A percentile compares a stretch with the other conserved stretches of the same genome.
Conservation (phyloP, 2,113 vertebrate genomes). For the Laticauda colubrina region DNA sequence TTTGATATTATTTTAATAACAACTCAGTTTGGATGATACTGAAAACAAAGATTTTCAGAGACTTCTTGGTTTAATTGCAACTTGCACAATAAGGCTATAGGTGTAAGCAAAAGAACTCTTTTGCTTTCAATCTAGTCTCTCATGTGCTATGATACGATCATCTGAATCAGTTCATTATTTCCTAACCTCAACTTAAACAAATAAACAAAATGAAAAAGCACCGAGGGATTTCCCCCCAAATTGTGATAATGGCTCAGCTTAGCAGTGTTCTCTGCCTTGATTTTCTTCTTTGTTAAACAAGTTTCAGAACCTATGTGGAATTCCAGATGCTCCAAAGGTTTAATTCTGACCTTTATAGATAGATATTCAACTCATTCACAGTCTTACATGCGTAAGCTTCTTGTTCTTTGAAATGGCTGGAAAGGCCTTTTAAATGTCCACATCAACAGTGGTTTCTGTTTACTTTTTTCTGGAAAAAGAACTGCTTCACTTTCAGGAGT, state of each 20-base stretch:
- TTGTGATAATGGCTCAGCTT: constrained; percentile 59
- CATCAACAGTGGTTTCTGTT: constrained; percentile 72
- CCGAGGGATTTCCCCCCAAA: constrained; percentile 35
- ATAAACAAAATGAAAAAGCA: not conserved
- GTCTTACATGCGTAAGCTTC: constrained; percentile 81
- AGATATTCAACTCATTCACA: not conserved
- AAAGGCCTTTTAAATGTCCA: constrained; percentile 81
- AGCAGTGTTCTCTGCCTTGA: constrained; percentile 10
- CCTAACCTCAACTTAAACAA: not conserved
- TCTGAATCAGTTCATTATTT: not conserved
- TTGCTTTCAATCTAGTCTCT: not conserved
- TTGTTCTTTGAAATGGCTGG: constrained; percentile 85
- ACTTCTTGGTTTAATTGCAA: not conserved
- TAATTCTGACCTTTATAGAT: not conserved
- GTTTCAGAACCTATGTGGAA: constrained; percentile 8
- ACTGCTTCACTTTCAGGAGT: constrained; percentile 78
- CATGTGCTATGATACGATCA: not conserved
- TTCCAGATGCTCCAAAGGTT: constrained; percentile 22
- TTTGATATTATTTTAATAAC: not conserved
- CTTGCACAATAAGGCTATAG: not conserved
- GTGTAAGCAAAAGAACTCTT: not conserved
- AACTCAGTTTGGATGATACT: not conserved
- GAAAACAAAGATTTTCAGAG: not conserved
- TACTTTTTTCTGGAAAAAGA: constrained; percentile 76
- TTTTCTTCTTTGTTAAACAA: constrained; percentile 6